Base-by-base conservation (phyloP, 2,888 invertebrate genomes). In the Sialis fuliginosa region DNA sequence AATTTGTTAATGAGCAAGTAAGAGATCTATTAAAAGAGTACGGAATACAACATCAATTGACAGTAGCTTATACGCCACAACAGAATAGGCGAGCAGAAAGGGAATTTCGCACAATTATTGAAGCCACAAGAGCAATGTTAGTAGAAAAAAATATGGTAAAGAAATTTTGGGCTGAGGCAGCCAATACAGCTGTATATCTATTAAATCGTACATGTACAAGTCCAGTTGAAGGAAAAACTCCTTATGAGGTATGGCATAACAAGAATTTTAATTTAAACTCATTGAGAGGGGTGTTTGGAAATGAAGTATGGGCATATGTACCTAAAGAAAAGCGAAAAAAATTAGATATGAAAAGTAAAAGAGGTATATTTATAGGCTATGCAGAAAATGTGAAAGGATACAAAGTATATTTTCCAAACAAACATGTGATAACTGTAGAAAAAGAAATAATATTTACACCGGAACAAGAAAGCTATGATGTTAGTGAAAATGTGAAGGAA, bases 101-200 rank as follows among this genome's bases (percentile, higher is more conserved):
- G 32, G 55, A 60, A 41, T 57, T 57, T 37, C 41, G 60, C 13
- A 59, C 60, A 10, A 52, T 61, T 12, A 52, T 60, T 9, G 61
- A 62, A 49, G 50, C 51, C 46, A 58, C 61, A 6, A 50, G 57
- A 42, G 47, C 59, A 6, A 58, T 62, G 57, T 31, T 63, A n/a
- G 49, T 51, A 12, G 48, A 53, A 9, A 53, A 54, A 31, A 48
- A 55, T 32, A 33, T 61, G 30, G 55, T 55, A 2, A 48, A 52
- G 31, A 33, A 49, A 9, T 51, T 60, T 39, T 64, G 62, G 61
- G 58, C 57, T 7, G 60, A 65, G 50, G 62, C 59, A 10, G 57
- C 59, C 45, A 37, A 37, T 12, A 37, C 37, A 37, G 37, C 37
- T 6, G 37, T 37, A 37, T 37, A 37, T 6, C n/a, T 12, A 37